These are phyloP conservation scores for Morus bassanus DNA, from an alignment of 2,797 vertebrate species.

Conservation along the genomic window DNA sequence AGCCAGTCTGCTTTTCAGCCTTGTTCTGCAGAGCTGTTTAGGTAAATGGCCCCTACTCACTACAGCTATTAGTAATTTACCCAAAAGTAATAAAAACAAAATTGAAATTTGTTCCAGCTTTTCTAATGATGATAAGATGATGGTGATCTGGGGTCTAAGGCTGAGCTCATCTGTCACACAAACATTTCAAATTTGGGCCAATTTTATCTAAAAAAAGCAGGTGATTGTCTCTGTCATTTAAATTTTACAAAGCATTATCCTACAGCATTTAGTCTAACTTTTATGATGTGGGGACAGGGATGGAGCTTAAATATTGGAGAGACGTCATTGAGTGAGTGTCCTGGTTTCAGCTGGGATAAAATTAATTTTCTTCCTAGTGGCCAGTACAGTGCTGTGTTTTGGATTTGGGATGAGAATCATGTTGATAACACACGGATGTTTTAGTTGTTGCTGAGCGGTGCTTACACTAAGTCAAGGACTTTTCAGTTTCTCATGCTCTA, in stretches of 20 bases:
- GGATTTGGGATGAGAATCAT: too few species aligned
- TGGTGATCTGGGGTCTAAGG: background rate
- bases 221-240: background rate
- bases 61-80: background rate
- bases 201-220: background rate
- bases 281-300: background rate
- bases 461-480: too few species aligned
- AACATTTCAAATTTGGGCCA: background rate
- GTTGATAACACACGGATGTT: too few species aligned
- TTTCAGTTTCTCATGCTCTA: too few species aligned
- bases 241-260: background rate
- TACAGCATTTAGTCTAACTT: background rate
- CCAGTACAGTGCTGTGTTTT: too few species aligned
- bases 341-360: too few species aligned
- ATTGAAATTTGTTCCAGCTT: background rate
- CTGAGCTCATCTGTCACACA: background rate
- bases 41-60: background rate
- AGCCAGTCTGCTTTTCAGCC: background rate
- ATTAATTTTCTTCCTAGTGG: too few species aligned
- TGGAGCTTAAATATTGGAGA: background rate
- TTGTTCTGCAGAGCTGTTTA: background rate
- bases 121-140: background rate
- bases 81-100: background rate
- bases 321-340: background rate
- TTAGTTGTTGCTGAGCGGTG: too few species aligned